A percentile compares a stretch with the other conserved stretches of the same genome.
Conservation (phyloP, 2,797 vertebrate genomes). For the Linurgus olivaceus region DNA sequence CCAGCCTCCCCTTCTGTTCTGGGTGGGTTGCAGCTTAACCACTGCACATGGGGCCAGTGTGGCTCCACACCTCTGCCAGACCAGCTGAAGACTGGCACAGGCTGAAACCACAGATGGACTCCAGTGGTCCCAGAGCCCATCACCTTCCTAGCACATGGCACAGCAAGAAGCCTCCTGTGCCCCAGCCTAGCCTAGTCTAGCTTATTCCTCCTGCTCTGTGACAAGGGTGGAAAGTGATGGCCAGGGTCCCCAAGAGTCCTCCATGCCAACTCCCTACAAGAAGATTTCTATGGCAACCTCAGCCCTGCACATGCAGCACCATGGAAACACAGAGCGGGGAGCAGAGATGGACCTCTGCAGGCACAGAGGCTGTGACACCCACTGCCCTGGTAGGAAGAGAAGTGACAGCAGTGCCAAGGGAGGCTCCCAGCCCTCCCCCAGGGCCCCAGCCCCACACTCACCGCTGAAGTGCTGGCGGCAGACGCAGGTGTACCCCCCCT, state of each 20-base stretch:
- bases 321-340: background rate
- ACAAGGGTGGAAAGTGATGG: background rate
- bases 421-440: rapidly evolving
- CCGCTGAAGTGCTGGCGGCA: conserved; percentile 92
- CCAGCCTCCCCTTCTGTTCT: background rate
- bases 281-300: conserved; percentile 41
- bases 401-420: background rate
- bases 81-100: background rate
- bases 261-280: background rate
- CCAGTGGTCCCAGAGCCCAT: background rate
- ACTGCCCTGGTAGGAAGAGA: background rate
- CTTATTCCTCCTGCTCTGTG: background rate
- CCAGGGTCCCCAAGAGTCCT: background rate
- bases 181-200: background rate
- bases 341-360: background rate
- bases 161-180: background rate
- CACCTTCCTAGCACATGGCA: background rate
- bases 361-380: background rate
- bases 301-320: background rate
- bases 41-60: background rate
- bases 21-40: background rate
- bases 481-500: conserved; percentile 94
- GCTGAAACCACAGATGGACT: background rate
- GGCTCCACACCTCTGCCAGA: background rate
- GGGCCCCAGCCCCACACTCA: conserved; percentile 48